Base-by-base conservation (phyloP, 2,797 vertebrate species). In the Argya squamiceps region DNA sequence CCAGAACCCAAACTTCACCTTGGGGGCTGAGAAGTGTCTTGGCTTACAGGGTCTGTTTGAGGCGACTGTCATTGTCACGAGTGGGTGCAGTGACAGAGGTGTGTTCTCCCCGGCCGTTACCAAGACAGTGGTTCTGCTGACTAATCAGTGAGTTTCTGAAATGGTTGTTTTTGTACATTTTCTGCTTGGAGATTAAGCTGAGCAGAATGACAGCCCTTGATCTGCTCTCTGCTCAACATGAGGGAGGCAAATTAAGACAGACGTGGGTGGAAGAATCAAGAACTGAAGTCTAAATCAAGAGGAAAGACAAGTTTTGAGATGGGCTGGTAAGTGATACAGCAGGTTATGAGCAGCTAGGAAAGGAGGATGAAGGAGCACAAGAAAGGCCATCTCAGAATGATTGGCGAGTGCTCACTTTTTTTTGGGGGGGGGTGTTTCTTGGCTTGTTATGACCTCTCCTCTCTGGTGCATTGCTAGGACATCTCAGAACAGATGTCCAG, bases 191-290 rank as follows among this genome's bases (percentile, higher is more conserved):
- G 76, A 96, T 90, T 73, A 88, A 93, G 52, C 60, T 0, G 5
- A 78, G 73, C 34, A 85, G 77, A 94, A 85, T 94, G 91, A 96
- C 92, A 96, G 88, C 76, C 77, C 93, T 91, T 92, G 83, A 93
- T 96, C 52, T 93, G 83, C 77, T 91, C 84, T 89, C 71, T 93
- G 63, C 84, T 92, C 56, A 79, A 32, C 37, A 82, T 30, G 93
- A 93, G 71, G 88, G 94, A 97, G 91, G 94, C 37, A 93, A 93
- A 93, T 95, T 97, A 93, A 84, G 59, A 77, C 80, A 79, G 77
- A 43, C 0, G 95, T 96, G 70, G 93, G 91, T 76, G 85, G 93
- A 93, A 84, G 44, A 94, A 95, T 94, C 56, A 88, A 94, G 85
- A 95, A 70, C 44, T 84, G 67, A 86, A 93, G 52, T 74, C 68